Evolutionary conservation across 1,140 invertebrate species (phyloP).

Genomic region (Propsilocerus akamusi): DNA sequence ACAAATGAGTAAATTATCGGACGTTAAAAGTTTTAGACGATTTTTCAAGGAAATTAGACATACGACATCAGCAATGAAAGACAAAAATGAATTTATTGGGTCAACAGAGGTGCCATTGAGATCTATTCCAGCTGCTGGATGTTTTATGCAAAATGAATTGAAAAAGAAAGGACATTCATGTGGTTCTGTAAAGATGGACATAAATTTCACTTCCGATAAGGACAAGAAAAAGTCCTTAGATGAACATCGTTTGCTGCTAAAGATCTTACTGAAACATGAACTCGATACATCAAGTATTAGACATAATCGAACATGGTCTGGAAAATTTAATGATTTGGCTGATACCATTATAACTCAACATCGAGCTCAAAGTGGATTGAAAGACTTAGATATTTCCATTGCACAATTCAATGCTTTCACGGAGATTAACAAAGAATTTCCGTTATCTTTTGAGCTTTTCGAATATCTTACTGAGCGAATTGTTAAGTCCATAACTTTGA

Average conservation of each 20-base stretch:
- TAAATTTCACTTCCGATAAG: constrained; percentile 63
- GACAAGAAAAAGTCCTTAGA: constrained; percentile 61
- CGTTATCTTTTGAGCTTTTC: constrained; percentile 55
- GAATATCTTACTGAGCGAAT: constrained; percentile 43
- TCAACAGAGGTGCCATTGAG: constrained; percentile 67
- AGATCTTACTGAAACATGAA: constrained; percentile 68
- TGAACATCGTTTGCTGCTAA: constrained; percentile 71
- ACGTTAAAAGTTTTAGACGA: constrained; percentile 60
- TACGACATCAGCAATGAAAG: constrained; percentile 79
- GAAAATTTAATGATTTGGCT: constrained; percentile 61
- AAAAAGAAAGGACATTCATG: constrained; percentile 66
- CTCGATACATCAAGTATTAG: constrained; percentile 60
- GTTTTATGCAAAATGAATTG: constrained; percentile 74
- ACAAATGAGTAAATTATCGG: constrained; percentile 69
- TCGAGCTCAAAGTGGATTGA: constrained; percentile 74
- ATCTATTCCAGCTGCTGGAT: constrained; percentile 76
- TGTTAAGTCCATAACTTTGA: constrained; percentile 38
- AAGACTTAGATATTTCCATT: constrained; percentile 38
- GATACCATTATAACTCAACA: constrained; percentile 78
- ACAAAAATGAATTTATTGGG: constrained; percentile 90
- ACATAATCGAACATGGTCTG: constrained; percentile 67
- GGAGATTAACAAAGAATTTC: constrained; percentile 51
- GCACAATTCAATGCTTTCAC: constrained; percentile 60
- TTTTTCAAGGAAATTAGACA: constrained; percentile 91
- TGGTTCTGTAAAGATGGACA: constrained; percentile 63